Evolutionary conservation across 1,140 invertebrate species (phyloP).

Genomic region (Drosophila pallidifrons): DNA sequence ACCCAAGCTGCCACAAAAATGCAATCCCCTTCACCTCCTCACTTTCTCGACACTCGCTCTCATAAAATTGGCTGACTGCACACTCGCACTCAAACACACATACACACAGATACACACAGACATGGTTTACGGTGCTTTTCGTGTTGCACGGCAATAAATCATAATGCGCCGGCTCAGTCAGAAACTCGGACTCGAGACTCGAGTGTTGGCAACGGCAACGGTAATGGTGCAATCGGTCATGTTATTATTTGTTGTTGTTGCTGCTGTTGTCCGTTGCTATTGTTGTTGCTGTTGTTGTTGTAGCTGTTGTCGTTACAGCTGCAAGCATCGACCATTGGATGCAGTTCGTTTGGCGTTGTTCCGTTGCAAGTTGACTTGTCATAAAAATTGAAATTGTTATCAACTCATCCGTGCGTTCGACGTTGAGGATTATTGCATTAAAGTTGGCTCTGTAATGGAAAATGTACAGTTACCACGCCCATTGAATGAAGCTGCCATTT

Average conservation of each 20-base stretch:
- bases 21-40: background rate
- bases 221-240: conserved; percentile 76
- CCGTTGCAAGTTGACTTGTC: conserved; percentile 76
- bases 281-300: conserved; percentile 38
- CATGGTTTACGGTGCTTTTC: conserved; percentile 46
- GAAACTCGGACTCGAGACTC: conserved; percentile 26
- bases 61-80: conserved; percentile 67
- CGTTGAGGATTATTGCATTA: conserved; percentile 82
- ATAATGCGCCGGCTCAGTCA: conserved; percentile 64
- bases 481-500: conserved; percentile 38
- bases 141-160: conserved; percentile 83
- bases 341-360: conserved; percentile 65
- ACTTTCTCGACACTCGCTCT: conserved; percentile 21
- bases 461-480: conserved; percentile 41
- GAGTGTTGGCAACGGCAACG: conserved; percentile 55
- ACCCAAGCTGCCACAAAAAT: conserved; percentile 20
- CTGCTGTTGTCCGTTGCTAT: conserved; percentile 1
- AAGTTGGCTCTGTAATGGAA: conserved; percentile 52
- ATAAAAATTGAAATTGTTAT: conserved; percentile 84
- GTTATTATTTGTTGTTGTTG: conserved; percentile 68
- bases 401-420: conserved; percentile 79
- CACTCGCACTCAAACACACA: conserved; percentile 13
- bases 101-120: conserved; percentile 16
- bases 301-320: conserved; percentile 12
- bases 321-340: conserved; percentile 44